Base-by-base conservation (phyloP, 2,888 invertebrate species). In the Automeris io region DNA sequence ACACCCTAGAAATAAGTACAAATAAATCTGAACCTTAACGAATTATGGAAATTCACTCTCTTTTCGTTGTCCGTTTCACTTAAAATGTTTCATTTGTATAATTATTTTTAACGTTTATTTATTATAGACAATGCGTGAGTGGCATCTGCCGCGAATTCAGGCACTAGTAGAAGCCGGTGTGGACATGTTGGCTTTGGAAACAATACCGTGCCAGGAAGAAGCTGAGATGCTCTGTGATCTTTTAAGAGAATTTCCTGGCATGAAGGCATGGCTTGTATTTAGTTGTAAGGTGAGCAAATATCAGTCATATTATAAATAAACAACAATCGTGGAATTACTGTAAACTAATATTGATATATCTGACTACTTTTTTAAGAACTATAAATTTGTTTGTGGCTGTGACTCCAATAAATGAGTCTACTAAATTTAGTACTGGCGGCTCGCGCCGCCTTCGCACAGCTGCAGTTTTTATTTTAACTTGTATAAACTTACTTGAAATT, bases 161-260 rank as follows among this genome's bases (percentile, higher is more conserved):
- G 92, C 94, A 0, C 82, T 98, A 18, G 71, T 95, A 12, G 91
- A 93, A 46, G 93, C 91, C 2, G 95, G 95, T 1, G 93, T 94
- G 1, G 96, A 97, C 74, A 71, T 96, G 4, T 74, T 98, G 46
- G 97, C 96, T 1, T 80, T 98, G 51, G 98, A 98, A 77, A 98
- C 98, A 0, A 94, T 98, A 57, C 98, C 98, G 5, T 94, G 95
- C 50, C 89, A 90, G 61, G 89, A 90, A 57, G 98, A 98, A 79
- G 98, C 95, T 0, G 91, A 93, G 66, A 93, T 93, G 67, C 73
- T 98, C 18, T 89, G 95, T 13, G 91, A 93, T 44, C 82, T 96
- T 58, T 77, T 98, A 16, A 90, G 91, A 46, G 92, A 95, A 52
- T 95, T 91, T 73, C 95, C 96, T 1, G 77, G 88, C 34, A 82